phyloP scores from a whole-genome alignment of 2,113 vertebrate genomes.

The Centropristis striata region DNA sequence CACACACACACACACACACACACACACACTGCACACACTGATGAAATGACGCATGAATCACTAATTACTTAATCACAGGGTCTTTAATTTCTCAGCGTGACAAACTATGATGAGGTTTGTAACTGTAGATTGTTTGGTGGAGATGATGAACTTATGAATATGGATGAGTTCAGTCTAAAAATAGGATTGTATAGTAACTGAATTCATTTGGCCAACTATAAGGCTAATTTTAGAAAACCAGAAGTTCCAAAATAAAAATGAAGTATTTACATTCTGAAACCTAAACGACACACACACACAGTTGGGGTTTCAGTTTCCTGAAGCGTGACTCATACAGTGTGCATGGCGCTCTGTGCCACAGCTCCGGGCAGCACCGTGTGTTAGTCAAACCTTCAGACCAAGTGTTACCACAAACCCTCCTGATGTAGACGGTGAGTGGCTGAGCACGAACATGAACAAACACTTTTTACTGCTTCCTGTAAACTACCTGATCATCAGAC shows the following conservation, averaged over 20 bases:
- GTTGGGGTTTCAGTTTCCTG: conserved; percentile 22
- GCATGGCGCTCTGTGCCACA: neutral
- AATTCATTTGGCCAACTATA: neutral
- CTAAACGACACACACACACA: neutral
- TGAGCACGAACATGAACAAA: neutral
- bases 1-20: neutral
- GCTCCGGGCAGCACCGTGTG: neutral
- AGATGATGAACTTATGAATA: neutral
- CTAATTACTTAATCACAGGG: neutral
- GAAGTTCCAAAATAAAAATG: neutral
- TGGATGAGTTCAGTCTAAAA: neutral
- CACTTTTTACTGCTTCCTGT: conserved; percentile 41
- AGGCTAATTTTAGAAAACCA: neutral
- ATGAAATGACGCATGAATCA: neutral
- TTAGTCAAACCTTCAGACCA: conserved; percentile 20
- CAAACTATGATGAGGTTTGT: neutral
- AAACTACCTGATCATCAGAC: conserved; percentile 8
- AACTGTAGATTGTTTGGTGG: neutral
- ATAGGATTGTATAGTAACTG: neutral
- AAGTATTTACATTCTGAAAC: neutral
- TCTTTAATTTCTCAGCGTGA: conserved; percentile 4
- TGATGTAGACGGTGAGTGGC: conserved; percentile 40
- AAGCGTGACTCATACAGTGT: conserved; percentile 13
- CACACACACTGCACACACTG: neutral
- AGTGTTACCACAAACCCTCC: conserved; percentile 1